phyloP scores from a whole-genome alignment of 2,113 vertebrate species.

The Cathartes aura region DNA sequence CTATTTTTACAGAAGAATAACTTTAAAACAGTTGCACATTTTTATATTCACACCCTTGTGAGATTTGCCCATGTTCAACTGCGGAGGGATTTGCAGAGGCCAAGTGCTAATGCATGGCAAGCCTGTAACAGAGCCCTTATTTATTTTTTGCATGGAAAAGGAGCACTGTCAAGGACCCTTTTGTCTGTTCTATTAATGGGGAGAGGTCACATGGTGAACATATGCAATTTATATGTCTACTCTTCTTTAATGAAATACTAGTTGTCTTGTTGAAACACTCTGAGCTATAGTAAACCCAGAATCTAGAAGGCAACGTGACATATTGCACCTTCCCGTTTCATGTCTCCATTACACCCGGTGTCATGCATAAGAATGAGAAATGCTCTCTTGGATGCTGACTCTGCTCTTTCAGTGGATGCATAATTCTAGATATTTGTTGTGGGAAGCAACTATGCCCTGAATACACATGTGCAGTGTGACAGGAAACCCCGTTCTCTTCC shows the following conservation, averaged over 20 bases:
- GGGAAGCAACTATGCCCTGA: neutral
- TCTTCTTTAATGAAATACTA: neutral
- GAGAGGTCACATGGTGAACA: neutral
- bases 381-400: neutral
- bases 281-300: neutral
- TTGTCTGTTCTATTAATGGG: neutral
- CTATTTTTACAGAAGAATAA: neutral
- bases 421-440: neutral
- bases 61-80: neutral
- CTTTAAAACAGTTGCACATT: neutral
- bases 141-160: neutral
- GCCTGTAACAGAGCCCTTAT: neutral
- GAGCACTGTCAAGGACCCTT: neutral
- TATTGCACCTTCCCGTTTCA: neutral
- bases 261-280: neutral
- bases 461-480: neutral
- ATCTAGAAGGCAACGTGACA: neutral
- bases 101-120: neutral
- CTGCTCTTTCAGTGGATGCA: neutral
- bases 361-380: conserved; percentile 10
- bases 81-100: neutral
- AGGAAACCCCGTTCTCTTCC: neutral
- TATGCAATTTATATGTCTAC: neutral
- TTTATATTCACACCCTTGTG: neutral
- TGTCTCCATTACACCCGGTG: neutral